Evolutionary conservation across 1,140 invertebrate species (phyloP), one percentile per base, ranked within the genome.

Genomic region (Steinernema khuongi): DNA sequence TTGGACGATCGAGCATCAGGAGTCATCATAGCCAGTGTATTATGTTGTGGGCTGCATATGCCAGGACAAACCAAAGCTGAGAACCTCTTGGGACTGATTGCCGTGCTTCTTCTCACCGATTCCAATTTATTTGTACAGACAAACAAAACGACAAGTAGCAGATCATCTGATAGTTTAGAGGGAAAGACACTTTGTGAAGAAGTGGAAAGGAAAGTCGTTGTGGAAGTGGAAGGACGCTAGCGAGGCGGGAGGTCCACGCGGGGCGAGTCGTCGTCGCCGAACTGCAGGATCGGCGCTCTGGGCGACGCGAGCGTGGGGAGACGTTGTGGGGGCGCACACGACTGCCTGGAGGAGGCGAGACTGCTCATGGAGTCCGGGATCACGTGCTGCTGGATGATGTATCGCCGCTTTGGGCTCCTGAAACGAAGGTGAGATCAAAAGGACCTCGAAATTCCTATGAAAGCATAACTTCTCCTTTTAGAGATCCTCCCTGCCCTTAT

Each of bases 221-320:
- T 41, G 36, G 7, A n/a, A 22, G 50, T n/a, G 22, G 50, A 60
- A 60, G 50, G 50, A 60, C 11, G 14, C 50, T 60, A 17, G 50
- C 2, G 26, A 22, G 50, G 50, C 14, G 14, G 14, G 4, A 60
- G 50, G 50, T 60, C 68, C 36, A 70, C 67, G 33, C 74, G 19
- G 14, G 74, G 74, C 31, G 74, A 75, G 31, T 77, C 76, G 70
- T 77, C 76, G 19, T 77, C 76, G 60, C 75, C 76, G 31, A 77
- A 77, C 67, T 71, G 36, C 22, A 76, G 73, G 28, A 70, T 70
- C 17, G 76, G 76, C 14, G 76, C 76, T 33, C 74, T 31, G 26
- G 76, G 76, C 30, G 76, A 77, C 43, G 71, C 29, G 19, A 60
- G 50, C 50, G 50, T 14, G 4, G 50, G 50, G 19, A 60, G 50